A percentile compares a stretch with the other conserved stretches of the same genome.
phyloP scores from a whole-genome alignment of 2,797 vertebrate species.

The Melanotaenia boesemani region DNA sequence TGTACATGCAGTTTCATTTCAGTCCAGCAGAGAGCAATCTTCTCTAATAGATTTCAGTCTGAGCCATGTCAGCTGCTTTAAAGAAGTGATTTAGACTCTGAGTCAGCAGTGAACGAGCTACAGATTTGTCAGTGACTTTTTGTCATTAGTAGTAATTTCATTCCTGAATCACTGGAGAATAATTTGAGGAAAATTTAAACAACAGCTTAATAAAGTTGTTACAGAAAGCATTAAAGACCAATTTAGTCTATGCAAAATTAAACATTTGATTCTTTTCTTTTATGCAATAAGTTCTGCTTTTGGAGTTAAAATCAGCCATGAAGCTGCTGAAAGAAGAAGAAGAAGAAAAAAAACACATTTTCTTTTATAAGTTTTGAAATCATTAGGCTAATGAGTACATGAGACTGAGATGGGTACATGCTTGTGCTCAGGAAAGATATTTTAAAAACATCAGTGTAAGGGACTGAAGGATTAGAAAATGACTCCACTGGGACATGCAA shows the following conservation, averaged over 20 bases:
- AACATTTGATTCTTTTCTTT: not conserved
- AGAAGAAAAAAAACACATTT: too few relatives aligned
- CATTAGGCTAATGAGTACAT: not conserved
- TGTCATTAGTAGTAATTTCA: constrained; percentile 3
- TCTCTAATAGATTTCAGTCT: constrained; percentile 43
- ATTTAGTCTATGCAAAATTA: not conserved
- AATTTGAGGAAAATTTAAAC: not conserved
- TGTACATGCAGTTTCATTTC: constrained; percentile 46
- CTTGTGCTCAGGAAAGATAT: not conserved
- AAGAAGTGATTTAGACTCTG: constrained; percentile 41
- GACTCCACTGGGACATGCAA: constrained; percentile 8
- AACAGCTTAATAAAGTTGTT: constrained; percentile 1
- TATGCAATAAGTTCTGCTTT: constrained; percentile 2
- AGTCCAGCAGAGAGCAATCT: constrained; percentile 70
- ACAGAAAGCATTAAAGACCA: not conserved
- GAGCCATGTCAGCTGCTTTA: constrained; percentile 25
- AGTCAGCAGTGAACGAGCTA: constrained; percentile 57
- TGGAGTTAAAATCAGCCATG: not conserved
- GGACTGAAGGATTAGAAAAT: constrained; percentile 11
- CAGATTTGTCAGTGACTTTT: constrained; percentile 5
- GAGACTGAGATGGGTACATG: constrained; percentile 2
- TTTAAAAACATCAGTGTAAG: not conserved
- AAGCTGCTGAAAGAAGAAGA: too few relatives aligned
- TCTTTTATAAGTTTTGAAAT: constrained; percentile 9
- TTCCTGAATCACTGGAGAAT: constrained; percentile 4